These are phyloP conservation scores for Drosophila ezoana DNA, from an alignment of 2,888 invertebrate genomes.

Conservation along the genomic window DNA sequence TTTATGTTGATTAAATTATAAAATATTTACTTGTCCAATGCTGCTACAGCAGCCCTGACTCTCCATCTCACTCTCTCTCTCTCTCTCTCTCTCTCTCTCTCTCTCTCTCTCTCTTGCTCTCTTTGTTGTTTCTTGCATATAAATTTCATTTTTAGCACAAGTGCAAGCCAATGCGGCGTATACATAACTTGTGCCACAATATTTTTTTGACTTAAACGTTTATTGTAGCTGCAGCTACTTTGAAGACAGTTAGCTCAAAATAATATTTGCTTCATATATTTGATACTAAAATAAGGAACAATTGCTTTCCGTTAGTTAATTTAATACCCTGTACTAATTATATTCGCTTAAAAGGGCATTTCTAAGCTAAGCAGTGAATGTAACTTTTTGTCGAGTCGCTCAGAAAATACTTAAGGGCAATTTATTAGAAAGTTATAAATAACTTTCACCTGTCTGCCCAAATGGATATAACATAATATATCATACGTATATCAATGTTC, in stretches of 20 bases:
- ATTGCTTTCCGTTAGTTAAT: no score
- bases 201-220: conserved; percentile 14
- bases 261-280: no score
- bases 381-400: no score
- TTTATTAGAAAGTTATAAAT: no score
- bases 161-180: conserved; percentile 55
- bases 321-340: no score
- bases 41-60: conserved; percentile 10
- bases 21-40: conserved; percentile 73
- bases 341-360: no score
- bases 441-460: no score
- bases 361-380: no score
- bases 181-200: conserved; percentile 51
- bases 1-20: conserved; percentile 81
- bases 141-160: conserved; percentile 66
- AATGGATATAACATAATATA: no score
- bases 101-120: background rate
- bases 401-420: no score
- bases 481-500: no score
- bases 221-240: background rate
- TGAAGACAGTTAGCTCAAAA: background rate
- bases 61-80: conserved; percentile 7
- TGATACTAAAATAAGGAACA: no score
- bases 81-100: background rate
- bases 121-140: conserved; percentile 36